Percentiles rank a stretch among this genome's conserved stretches.
Evolutionary conservation across 2,113 vertebrate species (phyloP).

Genomic region (Anoura caudifer): DNA sequence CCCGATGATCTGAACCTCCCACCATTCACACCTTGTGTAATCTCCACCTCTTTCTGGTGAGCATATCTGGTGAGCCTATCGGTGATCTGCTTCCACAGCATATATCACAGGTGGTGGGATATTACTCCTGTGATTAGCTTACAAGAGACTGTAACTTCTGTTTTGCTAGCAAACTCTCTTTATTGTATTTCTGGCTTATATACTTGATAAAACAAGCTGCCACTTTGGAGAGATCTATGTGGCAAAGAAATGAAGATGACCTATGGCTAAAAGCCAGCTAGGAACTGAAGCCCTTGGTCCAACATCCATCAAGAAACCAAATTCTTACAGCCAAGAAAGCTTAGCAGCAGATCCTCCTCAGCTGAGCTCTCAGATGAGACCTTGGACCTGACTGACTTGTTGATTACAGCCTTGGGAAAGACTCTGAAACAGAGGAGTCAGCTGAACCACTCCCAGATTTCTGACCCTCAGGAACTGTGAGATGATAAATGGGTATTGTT

Average conservation of each 20-base stretch:
- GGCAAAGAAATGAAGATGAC: neutral
- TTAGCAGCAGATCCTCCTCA: neutral
- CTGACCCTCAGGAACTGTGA: neutral
- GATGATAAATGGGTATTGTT: neutral
- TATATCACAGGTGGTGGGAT: neutral
- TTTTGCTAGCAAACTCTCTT: neutral
- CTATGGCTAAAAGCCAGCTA: neutral
- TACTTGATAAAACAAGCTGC: neutral
- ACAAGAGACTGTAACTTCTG: neutral
- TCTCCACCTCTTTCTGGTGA: neutral
- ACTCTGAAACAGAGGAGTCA: neutral
- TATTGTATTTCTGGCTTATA: neutral
- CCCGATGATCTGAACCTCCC: neutral
- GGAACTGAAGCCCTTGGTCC: neutral
- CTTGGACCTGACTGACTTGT: neutral
- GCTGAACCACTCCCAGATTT: neutral
- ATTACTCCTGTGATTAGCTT: neutral
- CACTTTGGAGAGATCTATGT: neutral
- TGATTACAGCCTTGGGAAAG: neutral
- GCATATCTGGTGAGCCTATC: too few relatives aligned
- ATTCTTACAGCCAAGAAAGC: neutral
- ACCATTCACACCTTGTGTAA: neutral
- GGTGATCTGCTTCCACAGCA: neutral
- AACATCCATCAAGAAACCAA: neutral
- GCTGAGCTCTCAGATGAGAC: neutral